Base-by-base conservation (phyloP, 2,888 invertebrate genomes). In the Epinotia brunnichana region DNA sequence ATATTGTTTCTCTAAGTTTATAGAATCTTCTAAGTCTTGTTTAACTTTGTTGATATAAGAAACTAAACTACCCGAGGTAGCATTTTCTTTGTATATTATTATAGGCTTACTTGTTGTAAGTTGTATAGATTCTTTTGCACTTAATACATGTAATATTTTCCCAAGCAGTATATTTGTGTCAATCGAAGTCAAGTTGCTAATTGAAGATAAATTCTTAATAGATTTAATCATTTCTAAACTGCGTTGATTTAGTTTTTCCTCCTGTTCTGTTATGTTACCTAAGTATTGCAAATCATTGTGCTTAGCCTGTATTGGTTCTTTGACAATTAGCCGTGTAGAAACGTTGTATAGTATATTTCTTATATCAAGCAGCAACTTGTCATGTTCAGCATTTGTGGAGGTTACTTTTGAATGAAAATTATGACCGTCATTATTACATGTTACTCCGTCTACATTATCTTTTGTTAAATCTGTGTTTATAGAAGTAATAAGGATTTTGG, bases 381-480 rank as follows among this genome's bases (percentile, higher is more conserved):
- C 76, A 64, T 64, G 69, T 17, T 68, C 54, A 15, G 63, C 62
- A 29, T 68, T 48, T 15, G 51, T 53, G 9, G 64, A 9, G 35
- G 19, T 54, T 44, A 56, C n/a, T n/a, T 51, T 70, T 2, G 35
- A 17, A 11, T 35, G 21, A 13, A 19, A 9, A 29, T 0, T 15
- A 44, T 70, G 4, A 11, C 35, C 11, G 9, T 39, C 57, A 39
- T 57, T 67, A 29, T 80, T 79, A 75, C 86, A 86, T 15, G 80
- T 79, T 11, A 86, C 74, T 11, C 86, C 86, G 19, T 80, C 72
- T 59, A 83, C 75, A 70, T 86, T 87, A 69, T 82, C 82, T n/a
- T 79, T 77, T 21, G 75, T 77, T 69, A 83, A 82, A 67, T 85
- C 78, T 51, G 79, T 44, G 64, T 69, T 81, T 9, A 83, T 75